Conservation (phyloP, 2,888 invertebrate genomes). For the Carcina quercana region DNA sequence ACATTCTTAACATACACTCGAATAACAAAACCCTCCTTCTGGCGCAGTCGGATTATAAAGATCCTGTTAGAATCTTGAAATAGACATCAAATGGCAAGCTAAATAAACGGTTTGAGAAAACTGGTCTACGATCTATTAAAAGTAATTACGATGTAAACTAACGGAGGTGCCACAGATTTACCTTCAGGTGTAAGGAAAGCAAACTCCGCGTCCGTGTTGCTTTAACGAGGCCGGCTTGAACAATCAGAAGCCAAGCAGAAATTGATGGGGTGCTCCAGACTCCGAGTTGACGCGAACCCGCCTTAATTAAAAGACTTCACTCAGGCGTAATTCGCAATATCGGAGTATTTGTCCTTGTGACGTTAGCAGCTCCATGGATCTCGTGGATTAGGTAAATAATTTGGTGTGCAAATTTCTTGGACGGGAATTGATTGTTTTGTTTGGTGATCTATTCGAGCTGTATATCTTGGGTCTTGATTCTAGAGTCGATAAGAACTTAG, state of each 20-base stretch:
- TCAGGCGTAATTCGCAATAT: slow-evolving; percentile 62
- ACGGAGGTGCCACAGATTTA: neutral
- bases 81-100: too few relatives aligned
- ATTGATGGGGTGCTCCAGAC: slow-evolving; percentile 48
- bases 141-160: neutral
- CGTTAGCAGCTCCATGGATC: slow-evolving; percentile 34
- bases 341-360: slow-evolving; percentile 44
- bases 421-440: slow-evolving; percentile 1
- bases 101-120: too few relatives aligned
- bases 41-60: too few relatives aligned
- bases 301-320: slow-evolving; percentile 69
- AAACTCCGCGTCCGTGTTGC: slow-evolving; percentile 11
- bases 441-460: too few relatives aligned
- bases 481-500: too few relatives aligned
- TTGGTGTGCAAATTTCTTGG: slow-evolving; percentile 3
- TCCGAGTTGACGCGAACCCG: slow-evolving; percentile 29
- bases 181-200: neutral
- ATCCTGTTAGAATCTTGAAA: too few relatives aligned
- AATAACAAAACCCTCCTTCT: neutral
- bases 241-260: slow-evolving; percentile 60
- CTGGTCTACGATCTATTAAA: too few relatives aligned
- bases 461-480: too few relatives aligned
- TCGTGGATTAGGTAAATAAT: slow-evolving; percentile 7
- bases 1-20: too few relatives aligned
- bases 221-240: slow-evolving; percentile 52